These are phyloP conservation scores for Irena cyanogastra DNA, from an alignment of 2,113 vertebrate species.

Conservation along the genomic window DNA sequence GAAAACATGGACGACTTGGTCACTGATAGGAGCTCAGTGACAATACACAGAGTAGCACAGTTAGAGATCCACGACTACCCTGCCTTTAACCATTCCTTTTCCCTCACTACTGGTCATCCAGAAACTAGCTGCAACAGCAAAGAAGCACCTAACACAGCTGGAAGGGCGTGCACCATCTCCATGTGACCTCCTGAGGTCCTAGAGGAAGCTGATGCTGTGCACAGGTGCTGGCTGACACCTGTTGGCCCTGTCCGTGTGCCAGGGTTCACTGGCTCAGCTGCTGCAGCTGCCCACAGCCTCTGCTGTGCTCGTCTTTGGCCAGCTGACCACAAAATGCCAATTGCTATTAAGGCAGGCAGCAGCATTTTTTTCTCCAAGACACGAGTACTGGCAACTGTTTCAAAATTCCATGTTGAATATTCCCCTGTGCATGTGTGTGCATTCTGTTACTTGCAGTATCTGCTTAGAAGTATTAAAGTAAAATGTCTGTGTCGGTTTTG, in stretches of 20 bases:
- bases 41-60: background rate
- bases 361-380: background rate
- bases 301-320: background rate
- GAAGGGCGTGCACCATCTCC: background rate
- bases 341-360: background rate
- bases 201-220: background rate
- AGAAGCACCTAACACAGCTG: background rate
- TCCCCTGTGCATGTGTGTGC: background rate
- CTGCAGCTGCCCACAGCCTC: background rate
- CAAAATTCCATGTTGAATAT: background rate
- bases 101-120: background rate
- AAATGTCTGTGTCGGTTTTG: background rate
- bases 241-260: fast-evolving
- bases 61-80: background rate
- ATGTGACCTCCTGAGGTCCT: background rate
- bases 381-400: background rate
- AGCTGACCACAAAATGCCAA: background rate
- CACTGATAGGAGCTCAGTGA: background rate
- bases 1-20: background rate
- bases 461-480: background rate
- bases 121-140: background rate
- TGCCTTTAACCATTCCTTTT: background rate
- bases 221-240: background rate
- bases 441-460: background rate
- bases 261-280: background rate